Percentiles rank a stretch among this genome's conserved stretches.
Conservation (phyloP, 2,888 invertebrate species). For the Sthenelais limicola region DNA sequence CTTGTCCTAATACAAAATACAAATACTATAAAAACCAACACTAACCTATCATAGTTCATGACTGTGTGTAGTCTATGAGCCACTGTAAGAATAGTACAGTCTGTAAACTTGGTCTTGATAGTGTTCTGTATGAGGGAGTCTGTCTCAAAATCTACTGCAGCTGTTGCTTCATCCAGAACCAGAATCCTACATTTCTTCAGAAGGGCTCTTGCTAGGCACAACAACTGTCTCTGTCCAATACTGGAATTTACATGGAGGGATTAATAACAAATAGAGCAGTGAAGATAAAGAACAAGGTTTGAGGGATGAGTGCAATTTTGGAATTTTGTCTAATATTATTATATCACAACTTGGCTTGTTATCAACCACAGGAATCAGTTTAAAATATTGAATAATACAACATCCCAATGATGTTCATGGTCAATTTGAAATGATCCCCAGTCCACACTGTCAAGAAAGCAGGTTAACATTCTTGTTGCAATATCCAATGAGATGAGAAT, state of each 20-base stretch:
- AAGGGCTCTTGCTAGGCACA: slow-evolving; percentile 21
- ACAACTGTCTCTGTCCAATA: slow-evolving; percentile 27
- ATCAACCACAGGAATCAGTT: too few relatives aligned
- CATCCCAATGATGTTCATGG: too few relatives aligned
- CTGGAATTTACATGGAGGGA: slow-evolving; percentile 9
- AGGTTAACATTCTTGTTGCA: too few relatives aligned
- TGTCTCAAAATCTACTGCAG: slow-evolving; percentile 30
- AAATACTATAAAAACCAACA: too few relatives aligned
- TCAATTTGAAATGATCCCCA: too few relatives aligned
- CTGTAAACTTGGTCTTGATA: slow-evolving; percentile 42
- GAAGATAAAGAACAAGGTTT: neutral
- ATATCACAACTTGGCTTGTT: too few relatives aligned
- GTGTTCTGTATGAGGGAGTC: slow-evolving; percentile 44
- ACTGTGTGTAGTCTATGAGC: slow-evolving; percentile 46
- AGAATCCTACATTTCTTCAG: slow-evolving; percentile 19
- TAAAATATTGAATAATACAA: too few relatives aligned
- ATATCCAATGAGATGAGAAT: too few relatives aligned
- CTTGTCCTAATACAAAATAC: too few relatives aligned
- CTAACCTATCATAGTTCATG: slow-evolving; percentile 33
- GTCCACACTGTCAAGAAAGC: too few relatives aligned
- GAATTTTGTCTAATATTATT: too few relatives aligned
- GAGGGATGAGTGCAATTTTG: too few relatives aligned
- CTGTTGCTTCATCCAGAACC: slow-evolving; percentile 13
- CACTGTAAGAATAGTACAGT: slow-evolving; percentile 46
- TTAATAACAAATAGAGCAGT: neutral